phyloP scores from a whole-genome alignment of 2,888 invertebrate species.

The Scaptomyza caliginosa region DNA sequence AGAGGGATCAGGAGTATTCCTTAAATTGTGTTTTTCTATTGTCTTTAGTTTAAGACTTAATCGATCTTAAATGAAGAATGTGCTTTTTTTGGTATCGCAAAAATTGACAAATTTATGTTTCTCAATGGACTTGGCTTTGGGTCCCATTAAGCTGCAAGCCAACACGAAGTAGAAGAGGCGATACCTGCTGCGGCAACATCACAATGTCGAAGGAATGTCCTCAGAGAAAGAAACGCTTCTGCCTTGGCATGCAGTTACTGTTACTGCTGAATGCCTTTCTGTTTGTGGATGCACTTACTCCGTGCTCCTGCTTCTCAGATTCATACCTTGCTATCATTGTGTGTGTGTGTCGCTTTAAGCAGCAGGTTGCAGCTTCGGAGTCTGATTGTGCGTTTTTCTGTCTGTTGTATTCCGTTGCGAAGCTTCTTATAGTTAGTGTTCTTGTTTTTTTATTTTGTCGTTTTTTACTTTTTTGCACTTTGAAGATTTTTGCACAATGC shows the following conservation, averaged over 20 bases:
- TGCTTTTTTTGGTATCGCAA: conserved; percentile 29
- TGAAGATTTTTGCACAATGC: conserved; percentile 79
- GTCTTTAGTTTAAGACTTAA: background rate
- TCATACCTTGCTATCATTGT: too few relatives aligned
- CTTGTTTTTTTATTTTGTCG: conserved; percentile 31
- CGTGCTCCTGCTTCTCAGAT: conserved; percentile 13
- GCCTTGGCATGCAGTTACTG: conserved; percentile 31
- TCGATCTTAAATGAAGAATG: background rate
- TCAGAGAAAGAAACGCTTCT: too few relatives aligned
- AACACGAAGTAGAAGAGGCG: too few relatives aligned
- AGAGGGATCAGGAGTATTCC: conserved; percentile 2
- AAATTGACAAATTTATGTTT: too few relatives aligned
- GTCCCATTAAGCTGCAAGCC: too few relatives aligned
- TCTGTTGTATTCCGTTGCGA: conserved; percentile 11
- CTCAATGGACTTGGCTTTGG: too few relatives aligned
- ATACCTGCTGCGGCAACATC: too few relatives aligned
- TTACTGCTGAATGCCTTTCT: conserved; percentile 38
- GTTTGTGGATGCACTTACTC: conserved; percentile 21
- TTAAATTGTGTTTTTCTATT: background rate
- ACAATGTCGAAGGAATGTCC: too few relatives aligned
- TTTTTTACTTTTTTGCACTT: conserved; percentile 76
- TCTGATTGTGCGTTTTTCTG: conserved; percentile 43
- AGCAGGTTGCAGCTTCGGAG: conserved; percentile 21
- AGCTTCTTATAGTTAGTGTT: conserved; percentile 12
- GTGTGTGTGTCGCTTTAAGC: conserved; percentile 61